Evolutionary conservation across 1,140 invertebrate genomes (phyloP).

Genomic region (Pseudachorutes palmiensis): DNA sequence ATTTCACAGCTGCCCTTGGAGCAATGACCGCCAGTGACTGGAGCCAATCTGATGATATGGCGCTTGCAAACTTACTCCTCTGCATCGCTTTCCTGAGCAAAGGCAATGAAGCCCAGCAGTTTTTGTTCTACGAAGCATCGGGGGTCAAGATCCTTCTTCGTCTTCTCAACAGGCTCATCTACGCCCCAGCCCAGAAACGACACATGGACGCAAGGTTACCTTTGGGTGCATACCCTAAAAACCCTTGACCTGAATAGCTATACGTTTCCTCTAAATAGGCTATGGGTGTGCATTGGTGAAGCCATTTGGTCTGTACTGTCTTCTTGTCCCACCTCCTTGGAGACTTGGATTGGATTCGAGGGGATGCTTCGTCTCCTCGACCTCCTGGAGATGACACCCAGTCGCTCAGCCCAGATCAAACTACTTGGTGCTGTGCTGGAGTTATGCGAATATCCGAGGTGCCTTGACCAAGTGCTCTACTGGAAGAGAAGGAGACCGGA

Average conservation of each 20-base stretch:
- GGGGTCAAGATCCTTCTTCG: conserved; percentile 23
- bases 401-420: conserved; percentile 20
- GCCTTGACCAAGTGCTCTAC: conserved; percentile 29
- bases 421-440: conserved; percentile 27
- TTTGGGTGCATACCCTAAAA: not conserved
- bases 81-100: not conserved
- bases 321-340: conserved; percentile 20
- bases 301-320: conserved; percentile 22
- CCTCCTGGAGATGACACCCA: conserved; percentile 28
- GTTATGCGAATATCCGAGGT: conserved; percentile 31
- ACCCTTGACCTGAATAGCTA: not conserved
- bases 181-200: conserved; percentile 13
- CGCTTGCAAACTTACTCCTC: not conserved
- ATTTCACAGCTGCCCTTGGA: not conserved
- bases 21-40: not conserved
- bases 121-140: conserved; percentile 11
- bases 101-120: not conserved
- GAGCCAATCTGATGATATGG: not conserved
- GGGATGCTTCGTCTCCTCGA: conserved; percentile 33
- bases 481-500: conserved; percentile 28
- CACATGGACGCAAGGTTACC: conserved; percentile 32
- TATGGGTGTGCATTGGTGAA: conserved; percentile 28
- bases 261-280: conserved; percentile 14
- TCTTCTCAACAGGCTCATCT: conserved; percentile 21
- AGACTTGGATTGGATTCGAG: conserved; percentile 28